These are phyloP conservation scores for Bombyx huttoni DNA, from an alignment of 2,888 invertebrate species.

Conservation along the genomic window DNA sequence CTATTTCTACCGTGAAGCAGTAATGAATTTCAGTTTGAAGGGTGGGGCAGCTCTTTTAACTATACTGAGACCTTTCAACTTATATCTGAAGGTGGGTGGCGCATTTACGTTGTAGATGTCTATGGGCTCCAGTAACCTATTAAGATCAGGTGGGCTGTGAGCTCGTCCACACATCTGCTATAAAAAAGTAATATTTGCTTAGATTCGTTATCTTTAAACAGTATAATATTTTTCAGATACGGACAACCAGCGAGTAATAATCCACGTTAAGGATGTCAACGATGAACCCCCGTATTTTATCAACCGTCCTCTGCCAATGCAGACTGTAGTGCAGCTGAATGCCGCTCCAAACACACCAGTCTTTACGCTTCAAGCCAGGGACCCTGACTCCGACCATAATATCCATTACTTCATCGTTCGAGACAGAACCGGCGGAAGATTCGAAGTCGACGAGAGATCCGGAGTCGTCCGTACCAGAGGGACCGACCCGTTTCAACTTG, in stretches of 20 bases:
- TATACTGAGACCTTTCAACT: too few species aligned
- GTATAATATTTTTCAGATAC: conserved; percentile 77
- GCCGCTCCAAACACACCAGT: conserved; percentile 96
- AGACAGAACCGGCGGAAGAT: conserved; percentile 85
- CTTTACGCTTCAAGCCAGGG: conserved; percentile 96
- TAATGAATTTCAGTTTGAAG: too few species aligned
- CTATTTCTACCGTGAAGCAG: too few species aligned
- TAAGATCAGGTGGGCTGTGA: too few species aligned
- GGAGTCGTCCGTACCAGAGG: conserved; percentile 94
- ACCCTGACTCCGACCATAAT: conserved; percentile 96
- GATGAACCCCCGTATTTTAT: conserved; percentile 98
- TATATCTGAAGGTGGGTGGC: too few species aligned
- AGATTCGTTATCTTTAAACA: background rate
- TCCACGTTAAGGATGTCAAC: conserved; percentile 95
- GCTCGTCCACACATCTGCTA: too few species aligned
- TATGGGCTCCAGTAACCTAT: too few species aligned
- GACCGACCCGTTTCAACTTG: conserved; percentile 92
- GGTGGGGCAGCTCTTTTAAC: too few species aligned
- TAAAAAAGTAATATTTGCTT: too few species aligned
- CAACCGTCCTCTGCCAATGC: conserved; percentile 97
- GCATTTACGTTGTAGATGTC: too few species aligned
- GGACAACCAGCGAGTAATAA: conserved; percentile 95
- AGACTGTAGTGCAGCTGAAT: conserved; percentile 96
- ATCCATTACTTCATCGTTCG: conserved; percentile 96
- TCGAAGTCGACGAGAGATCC: conserved; percentile 91